These are phyloP conservation scores for Vireo griseus DNA, from an alignment of 2,797 vertebrate species.

Conservation along the genomic window DNA sequence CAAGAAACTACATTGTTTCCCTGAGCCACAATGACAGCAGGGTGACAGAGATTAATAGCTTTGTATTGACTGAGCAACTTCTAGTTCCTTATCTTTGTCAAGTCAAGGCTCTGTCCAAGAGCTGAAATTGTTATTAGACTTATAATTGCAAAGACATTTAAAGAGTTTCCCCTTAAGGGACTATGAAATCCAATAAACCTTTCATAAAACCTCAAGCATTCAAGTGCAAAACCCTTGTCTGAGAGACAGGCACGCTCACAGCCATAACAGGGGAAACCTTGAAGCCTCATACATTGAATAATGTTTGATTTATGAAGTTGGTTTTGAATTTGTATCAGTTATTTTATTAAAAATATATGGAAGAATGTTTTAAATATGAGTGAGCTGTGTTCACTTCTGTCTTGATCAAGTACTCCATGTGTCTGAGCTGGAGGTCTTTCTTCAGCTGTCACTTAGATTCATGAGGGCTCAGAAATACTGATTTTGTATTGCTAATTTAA, in stretches of 20 bases:
- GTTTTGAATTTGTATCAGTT: constrained; percentile 84
- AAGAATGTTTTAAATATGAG: constrained; percentile 80
- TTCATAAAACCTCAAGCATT: constrained; percentile 83
- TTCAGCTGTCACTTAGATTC: constrained; percentile 41
- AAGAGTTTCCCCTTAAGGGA: constrained; percentile 96
- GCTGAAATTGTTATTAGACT: constrained; percentile 93
- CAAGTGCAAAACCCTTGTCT: constrained; percentile 69
- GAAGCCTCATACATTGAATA: constrained; percentile 75
- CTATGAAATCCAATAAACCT: constrained; percentile 95
- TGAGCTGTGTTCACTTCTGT: constrained; percentile 64
- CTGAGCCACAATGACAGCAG: constrained; percentile 81
- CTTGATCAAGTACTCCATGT: constrained; percentile 42
- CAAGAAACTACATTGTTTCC: constrained; percentile 85
- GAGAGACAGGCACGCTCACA: constrained; percentile 58
- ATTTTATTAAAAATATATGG: constrained; percentile 90
- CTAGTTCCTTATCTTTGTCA: constrained; percentile 90
- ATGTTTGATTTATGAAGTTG: constrained; percentile 90
- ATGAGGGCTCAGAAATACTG: constrained; percentile 30
- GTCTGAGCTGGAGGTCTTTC: constrained; percentile 47
- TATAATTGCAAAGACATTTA: constrained; percentile 97
- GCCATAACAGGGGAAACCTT: constrained; percentile 75
- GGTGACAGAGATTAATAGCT: constrained; percentile 95
- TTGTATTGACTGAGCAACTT: constrained; percentile 90
- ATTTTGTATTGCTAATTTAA: constrained; percentile 69
- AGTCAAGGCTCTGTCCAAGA: constrained; percentile 85